Conservation (phyloP, 2,113 vertebrate species). For the Glaucomys volans region DNA sequence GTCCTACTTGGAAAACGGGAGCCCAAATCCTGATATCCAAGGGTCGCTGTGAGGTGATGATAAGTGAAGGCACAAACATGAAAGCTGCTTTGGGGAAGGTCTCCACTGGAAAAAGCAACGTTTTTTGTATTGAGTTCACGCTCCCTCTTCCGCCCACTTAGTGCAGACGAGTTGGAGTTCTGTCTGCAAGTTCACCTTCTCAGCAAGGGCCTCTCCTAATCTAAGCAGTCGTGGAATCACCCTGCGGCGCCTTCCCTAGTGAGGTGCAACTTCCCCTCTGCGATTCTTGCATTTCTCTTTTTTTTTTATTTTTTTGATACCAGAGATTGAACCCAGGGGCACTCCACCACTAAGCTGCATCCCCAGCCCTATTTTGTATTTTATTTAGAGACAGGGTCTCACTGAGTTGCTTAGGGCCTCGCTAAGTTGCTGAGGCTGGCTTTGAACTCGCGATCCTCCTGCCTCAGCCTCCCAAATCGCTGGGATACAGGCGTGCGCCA, state of each 20-base stretch:
- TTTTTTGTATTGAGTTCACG: neutral
- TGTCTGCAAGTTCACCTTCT: neutral
- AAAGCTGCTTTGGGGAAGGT: neutral
- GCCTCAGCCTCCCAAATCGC: no score
- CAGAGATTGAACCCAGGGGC: no score
- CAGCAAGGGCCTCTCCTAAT: neutral
- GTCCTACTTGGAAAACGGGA: neutral
- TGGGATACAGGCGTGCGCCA: no score
- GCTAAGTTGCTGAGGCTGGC: no score
- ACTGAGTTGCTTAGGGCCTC: no score
- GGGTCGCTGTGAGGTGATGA: neutral
- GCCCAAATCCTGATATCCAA: neutral
- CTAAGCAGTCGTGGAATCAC: neutral
- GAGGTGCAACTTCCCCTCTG: neutral
- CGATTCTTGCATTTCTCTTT: neutral
- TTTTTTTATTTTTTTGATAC: no score
- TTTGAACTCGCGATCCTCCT: no score
- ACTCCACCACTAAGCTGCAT: no score
- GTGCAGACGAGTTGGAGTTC: no score
- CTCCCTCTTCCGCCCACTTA: neutral
- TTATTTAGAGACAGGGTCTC: no score
- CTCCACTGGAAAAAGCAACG: neutral
- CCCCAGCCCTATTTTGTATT: no score
- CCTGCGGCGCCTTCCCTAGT: no score
- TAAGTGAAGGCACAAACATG: neutral